Evolutionary conservation across 2,888 invertebrate species (phyloP), one percentile per base, ranked within the genome.

Genomic region (Xanthorhoe spadicearia): DNA sequence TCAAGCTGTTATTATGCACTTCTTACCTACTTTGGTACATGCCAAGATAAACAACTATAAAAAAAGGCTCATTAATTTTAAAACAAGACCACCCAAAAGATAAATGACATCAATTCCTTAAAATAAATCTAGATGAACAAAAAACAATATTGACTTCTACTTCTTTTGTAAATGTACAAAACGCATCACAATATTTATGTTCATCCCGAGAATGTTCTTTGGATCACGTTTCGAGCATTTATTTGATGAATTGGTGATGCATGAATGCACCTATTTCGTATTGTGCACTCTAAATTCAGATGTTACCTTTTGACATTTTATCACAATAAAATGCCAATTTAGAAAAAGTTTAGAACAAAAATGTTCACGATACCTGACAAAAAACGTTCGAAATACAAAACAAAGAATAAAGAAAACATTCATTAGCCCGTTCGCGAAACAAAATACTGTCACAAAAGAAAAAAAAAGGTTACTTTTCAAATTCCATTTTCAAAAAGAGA

Each of bases 191-290:
- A 83, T 81, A 86, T 83, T 88, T 84, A 85, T 77, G 59, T 49
- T 90, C 83, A 91, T 91, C 92, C 90, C 76, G 72, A 73, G 76
- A 82, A 81, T 82, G 79, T 76, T 77, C 79, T 71, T 79, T 81
- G 82, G 81, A 88, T 91, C 92, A 92, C 92, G 92, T 91, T 88
- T 86, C 82, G 74, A 79, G 78, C 88, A 87, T 91, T 90, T 89
- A 86, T 88, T 85, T 89, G 89, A 90, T 84, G 82, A 82, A 87
- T 87, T 60, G 8, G 84, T 82, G 81, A 82, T 81, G 79, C 83
- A 80, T 75, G 80, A 83, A 83, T 79, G 74, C 77, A 77, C n/a
- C 77, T 81, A 62, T 32, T 56, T 49, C 9, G 19, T 56, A 58
- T 15, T 10, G 50, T 50, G 35, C 18, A 15, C 46, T 6, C n/a